A percentile compares a stretch with the other conserved stretches of the same genome.
Conservation (phyloP, 2,113 vertebrate species). For the Equus quagga region DNA sequence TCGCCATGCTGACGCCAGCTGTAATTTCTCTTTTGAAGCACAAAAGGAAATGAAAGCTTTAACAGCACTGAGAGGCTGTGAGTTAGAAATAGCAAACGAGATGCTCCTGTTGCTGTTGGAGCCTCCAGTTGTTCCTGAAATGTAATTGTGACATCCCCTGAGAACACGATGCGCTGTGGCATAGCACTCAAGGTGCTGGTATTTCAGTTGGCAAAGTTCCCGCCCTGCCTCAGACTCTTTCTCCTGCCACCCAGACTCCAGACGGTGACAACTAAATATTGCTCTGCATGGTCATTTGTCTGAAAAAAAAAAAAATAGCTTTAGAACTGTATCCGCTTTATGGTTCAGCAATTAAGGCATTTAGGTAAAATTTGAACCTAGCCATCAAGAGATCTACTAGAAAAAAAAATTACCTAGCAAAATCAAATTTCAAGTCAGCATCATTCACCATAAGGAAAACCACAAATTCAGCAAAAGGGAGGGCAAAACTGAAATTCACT, state of each 20-base stretch:
- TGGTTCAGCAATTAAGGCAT: neutral
- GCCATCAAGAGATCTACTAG: neutral
- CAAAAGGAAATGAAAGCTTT: neutral
- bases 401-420: neutral
- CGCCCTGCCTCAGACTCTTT: neutral
- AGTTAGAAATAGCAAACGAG: constrained; percentile 39
- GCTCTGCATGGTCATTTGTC: neutral
- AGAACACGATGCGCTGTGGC: neutral
- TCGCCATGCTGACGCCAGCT: constrained; percentile 3
- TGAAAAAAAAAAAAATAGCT: neutral
- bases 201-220: constrained; percentile 16
- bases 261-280: neutral
- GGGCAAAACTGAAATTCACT: neutral
- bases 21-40: constrained; percentile 51
- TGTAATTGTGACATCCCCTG: constrained; percentile 16
- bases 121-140: neutral
- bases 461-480: neutral
- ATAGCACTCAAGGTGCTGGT: neutral
- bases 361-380: constrained; percentile 3
- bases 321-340: neutral
- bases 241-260: constrained; percentile 22
- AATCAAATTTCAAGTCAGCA: constrained; percentile 26
- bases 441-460: neutral
- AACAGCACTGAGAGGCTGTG: neutral
- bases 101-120: neutral